Conservation (phyloP, 2,888 invertebrate species). For the Caenorhabditis sp. region DNA sequence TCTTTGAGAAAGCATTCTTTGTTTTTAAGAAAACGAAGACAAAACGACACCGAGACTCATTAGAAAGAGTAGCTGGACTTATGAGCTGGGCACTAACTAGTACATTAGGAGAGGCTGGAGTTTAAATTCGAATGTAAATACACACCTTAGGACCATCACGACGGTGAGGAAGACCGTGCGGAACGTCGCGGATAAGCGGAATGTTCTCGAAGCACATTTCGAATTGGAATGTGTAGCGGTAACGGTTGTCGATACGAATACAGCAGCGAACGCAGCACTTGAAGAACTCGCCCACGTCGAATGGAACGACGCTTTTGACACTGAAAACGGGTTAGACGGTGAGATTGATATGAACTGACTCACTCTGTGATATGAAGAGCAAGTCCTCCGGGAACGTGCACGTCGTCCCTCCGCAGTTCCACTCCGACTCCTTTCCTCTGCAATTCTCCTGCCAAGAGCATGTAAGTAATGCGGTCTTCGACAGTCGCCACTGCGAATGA, state of each 20-base stretch:
- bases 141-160: slow-evolving; percentile 42
- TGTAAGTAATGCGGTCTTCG: slow-evolving; percentile 73
- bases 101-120: neutral
- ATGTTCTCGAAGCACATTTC: slow-evolving; percentile 72
- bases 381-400: slow-evolving; percentile 71
- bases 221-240: slow-evolving; percentile 64
- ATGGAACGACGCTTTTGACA: slow-evolving; percentile 33
- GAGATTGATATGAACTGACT: slow-evolving; percentile 3
- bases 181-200: slow-evolving; percentile 68
- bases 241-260: slow-evolving; percentile 67
- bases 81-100: slow-evolving; percentile 1
- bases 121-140: too few relatives aligned
- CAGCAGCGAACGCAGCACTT: slow-evolving; percentile 62
- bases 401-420: slow-evolving; percentile 54
- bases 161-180: slow-evolving; percentile 50
- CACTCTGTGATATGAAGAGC: slow-evolving; percentile 65
- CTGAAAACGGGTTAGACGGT: slow-evolving; percentile 28
- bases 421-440: slow-evolving; percentile 62
- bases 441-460: slow-evolving; percentile 67
- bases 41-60: slow-evolving; percentile 31
- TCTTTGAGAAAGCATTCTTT: slow-evolving; percentile 8
- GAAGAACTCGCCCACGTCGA: slow-evolving; percentile 48
- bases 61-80: neutral
- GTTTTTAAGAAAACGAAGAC: slow-evolving; percentile 25
- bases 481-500: slow-evolving; percentile 69